These are phyloP conservation scores for Doris montereyensis DNA, from an alignment of 2,888 invertebrate genomes.

Conservation along the genomic window DNA sequence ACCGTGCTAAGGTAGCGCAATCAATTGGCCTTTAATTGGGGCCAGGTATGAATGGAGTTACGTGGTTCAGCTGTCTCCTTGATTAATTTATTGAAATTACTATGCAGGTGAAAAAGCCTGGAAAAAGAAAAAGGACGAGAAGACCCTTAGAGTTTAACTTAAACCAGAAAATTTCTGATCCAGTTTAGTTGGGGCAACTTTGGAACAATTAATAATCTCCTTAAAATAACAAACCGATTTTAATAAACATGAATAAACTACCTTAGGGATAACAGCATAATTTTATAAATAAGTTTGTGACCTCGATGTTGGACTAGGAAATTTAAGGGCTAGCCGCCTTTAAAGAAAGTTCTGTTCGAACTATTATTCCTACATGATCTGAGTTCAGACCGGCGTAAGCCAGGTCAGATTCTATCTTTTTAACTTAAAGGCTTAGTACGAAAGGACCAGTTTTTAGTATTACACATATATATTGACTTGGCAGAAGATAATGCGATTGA, in stretches of 20 bases:
- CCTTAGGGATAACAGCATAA: constrained; percentile 90
- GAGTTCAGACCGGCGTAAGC: constrained; percentile 89
- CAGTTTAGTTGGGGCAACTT: constrained; percentile 58
- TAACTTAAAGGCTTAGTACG: constrained; percentile 81
- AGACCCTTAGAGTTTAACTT: constrained; percentile 83
- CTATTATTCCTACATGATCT: constrained; percentile 89
- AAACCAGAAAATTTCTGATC: background rate
- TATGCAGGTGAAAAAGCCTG: constrained; percentile 80
- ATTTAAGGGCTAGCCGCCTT: constrained; percentile 80
- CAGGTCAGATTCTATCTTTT: constrained; percentile 88
- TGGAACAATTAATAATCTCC: constrained; percentile 41
- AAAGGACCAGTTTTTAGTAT: constrained; percentile 79
- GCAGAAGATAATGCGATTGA: constrained; percentile 14
- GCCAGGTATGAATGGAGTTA: constrained; percentile 85
- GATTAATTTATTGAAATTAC: constrained; percentile 76
- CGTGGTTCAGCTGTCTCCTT: constrained; percentile 78
- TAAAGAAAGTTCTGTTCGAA: constrained; percentile 78
- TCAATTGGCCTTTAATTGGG: constrained; percentile 78
- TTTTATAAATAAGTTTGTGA: constrained; percentile 85
- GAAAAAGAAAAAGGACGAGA: constrained; percentile 81
- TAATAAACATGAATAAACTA: constrained; percentile 78
- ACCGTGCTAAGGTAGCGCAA: constrained; percentile 65
- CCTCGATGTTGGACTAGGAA: constrained; percentile 92
- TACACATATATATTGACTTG: background rate
- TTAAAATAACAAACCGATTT: constrained; percentile 20